phyloP scores from a whole-genome alignment of 92 coral and sea anemone species.

The Epizoanthus ramosus region DNA sequence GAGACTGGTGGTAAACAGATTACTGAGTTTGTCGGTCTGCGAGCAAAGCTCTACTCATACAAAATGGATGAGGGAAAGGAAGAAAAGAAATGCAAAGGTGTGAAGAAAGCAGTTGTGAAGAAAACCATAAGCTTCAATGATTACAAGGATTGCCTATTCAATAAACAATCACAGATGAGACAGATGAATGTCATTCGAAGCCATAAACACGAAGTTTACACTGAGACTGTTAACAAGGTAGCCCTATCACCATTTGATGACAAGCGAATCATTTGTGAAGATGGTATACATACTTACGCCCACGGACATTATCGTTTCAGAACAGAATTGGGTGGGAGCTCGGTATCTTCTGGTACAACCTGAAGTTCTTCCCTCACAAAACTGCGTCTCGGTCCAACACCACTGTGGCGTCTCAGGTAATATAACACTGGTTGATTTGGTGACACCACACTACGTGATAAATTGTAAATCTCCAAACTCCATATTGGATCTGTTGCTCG shows the following conservation, averaged over 20 bases:
- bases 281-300: neutral
- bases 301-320: neutral
- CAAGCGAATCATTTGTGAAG: neutral
- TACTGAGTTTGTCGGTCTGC: no score
- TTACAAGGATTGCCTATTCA: no score
- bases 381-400: slow-evolving; percentile 17
- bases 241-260: neutral
- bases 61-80: no score
- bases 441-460: slow-evolving; percentile 40
- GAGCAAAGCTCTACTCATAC: no score
- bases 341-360: neutral
- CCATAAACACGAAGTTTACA: neutral
- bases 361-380: neutral
- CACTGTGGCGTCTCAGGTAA: no score
- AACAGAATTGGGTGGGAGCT: no score
- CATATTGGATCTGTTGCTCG: slow-evolving; percentile 39
- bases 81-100: no score
- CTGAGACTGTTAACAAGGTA: neutral
- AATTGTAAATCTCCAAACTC: slow-evolving; percentile 15
- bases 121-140: no score
- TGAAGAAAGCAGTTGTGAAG: no score
- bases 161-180: no score
- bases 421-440: slow-evolving; percentile 46
- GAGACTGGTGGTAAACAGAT: no score
- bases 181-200: neutral